These are phyloP conservation scores for Struthio camelus DNA, from an alignment of 2,113 vertebrate species.

Conservation along the genomic window DNA sequence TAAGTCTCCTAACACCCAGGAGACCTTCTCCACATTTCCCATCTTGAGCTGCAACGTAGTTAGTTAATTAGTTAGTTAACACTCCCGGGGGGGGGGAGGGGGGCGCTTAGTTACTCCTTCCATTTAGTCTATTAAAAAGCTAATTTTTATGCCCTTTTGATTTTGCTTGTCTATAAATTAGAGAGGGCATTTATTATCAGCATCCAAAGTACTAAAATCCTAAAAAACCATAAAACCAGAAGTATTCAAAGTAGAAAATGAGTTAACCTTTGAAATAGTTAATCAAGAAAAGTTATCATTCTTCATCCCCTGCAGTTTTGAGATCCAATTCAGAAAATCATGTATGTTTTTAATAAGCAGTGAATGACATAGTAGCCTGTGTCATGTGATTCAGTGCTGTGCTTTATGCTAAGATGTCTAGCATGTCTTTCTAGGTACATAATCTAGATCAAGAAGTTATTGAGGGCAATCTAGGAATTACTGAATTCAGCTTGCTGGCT, in stretches of 20 bases:
- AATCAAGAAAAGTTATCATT: neutral
- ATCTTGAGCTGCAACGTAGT: constrained; percentile 59
- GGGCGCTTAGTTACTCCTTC: constrained; percentile 8
- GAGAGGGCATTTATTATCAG: neutral
- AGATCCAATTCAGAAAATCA: neutral
- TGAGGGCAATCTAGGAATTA: neutral
- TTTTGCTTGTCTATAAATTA: neutral
- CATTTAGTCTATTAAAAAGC: constrained; percentile 19
- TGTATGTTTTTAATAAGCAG: neutral
- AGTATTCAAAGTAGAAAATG: neutral
- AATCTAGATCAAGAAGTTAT: neutral
- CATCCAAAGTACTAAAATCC: neutral
- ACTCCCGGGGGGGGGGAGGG: constrained; percentile 30
- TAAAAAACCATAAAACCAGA: neutral
- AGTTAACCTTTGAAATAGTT: neutral
- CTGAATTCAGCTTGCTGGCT: neutral
- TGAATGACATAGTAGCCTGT: neutral
- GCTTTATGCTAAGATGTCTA: neutral
- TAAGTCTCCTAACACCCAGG: neutral
- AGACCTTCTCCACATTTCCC: constrained; percentile 44
- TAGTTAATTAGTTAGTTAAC: constrained; percentile 70
- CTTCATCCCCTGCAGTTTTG: neutral
- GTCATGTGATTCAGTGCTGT: neutral
- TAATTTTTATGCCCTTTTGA: neutral
- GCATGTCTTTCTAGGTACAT: neutral